Conservation (phyloP, 2,797 vertebrate genomes). For the Florisuga fusca region DNA sequence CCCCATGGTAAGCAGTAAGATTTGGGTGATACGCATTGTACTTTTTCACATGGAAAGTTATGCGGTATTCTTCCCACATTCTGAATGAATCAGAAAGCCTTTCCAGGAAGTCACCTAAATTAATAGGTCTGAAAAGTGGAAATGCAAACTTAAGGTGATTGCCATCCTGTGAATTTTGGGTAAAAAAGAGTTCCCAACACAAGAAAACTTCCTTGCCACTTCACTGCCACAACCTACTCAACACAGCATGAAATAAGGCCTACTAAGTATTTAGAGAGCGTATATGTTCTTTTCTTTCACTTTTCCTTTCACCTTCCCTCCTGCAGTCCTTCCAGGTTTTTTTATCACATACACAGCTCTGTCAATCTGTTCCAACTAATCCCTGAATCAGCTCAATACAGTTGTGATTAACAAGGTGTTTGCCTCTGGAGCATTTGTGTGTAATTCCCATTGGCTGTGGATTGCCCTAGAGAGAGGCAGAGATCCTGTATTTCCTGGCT, state of each 20-base stretch:
- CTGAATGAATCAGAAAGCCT: background rate
- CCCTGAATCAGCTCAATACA: background rate
- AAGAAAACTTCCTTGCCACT: background rate
- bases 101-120: background rate
- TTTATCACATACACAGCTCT: background rate
- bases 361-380: background rate
- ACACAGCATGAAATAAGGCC: background rate
- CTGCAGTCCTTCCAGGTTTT: background rate
- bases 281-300: background rate
- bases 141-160: background rate
- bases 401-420: constrained; percentile 8
- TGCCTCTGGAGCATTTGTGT: background rate
- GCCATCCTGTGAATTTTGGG: background rate
- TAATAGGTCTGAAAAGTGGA: background rate
- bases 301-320: background rate
- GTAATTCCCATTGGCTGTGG: background rate
- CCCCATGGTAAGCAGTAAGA: background rate
- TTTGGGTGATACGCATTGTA: background rate
- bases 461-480: background rate
- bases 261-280: background rate
- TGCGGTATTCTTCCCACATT: background rate
- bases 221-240: background rate
- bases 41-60: background rate
- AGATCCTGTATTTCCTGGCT: background rate
- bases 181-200: background rate